Conservation (phyloP, 2,113 vertebrate species). For the Dicentrarchus labrax region DNA sequence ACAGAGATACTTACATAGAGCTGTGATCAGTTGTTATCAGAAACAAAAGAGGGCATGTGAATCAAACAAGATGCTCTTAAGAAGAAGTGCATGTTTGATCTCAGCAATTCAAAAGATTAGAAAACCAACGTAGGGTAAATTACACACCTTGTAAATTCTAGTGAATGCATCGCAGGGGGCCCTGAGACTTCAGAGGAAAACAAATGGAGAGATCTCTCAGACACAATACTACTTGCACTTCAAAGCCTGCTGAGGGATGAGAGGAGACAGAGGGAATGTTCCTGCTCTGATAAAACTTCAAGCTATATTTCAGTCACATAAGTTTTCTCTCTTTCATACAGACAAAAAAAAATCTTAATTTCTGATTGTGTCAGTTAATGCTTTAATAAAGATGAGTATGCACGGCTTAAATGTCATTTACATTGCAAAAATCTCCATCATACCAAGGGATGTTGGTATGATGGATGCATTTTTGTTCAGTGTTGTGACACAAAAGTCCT, state of each 20-base stretch:
- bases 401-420: background rate
- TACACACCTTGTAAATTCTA: constrained; percentile 80
- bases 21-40: constrained; percentile 72
- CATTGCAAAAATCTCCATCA: background rate
- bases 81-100: constrained; percentile 75
- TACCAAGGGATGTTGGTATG: background rate
- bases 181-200: constrained; percentile 81
- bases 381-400: background rate
- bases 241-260: constrained; percentile 75
- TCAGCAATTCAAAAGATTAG: constrained; percentile 79
- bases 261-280: constrained; percentile 56
- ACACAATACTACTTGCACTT: constrained; percentile 80
- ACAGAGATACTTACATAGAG: constrained; percentile 19
- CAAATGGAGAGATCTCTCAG: constrained; percentile 82
- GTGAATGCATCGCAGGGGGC: constrained; percentile 75
- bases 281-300: constrained; percentile 50
- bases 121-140: constrained; percentile 76
- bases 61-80: constrained; percentile 66
- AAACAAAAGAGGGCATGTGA: constrained; percentile 67
- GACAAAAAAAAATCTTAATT: background rate
- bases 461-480: background rate
- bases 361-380: background rate
- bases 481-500: background rate
- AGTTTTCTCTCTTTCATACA: constrained; percentile 13
- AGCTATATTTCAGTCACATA: constrained; percentile 14